Evolutionary conservation across 2,888 invertebrate genomes (phyloP), one percentile per base, ranked within the genome.

Genomic region (Baronia brevicornis): DNA sequence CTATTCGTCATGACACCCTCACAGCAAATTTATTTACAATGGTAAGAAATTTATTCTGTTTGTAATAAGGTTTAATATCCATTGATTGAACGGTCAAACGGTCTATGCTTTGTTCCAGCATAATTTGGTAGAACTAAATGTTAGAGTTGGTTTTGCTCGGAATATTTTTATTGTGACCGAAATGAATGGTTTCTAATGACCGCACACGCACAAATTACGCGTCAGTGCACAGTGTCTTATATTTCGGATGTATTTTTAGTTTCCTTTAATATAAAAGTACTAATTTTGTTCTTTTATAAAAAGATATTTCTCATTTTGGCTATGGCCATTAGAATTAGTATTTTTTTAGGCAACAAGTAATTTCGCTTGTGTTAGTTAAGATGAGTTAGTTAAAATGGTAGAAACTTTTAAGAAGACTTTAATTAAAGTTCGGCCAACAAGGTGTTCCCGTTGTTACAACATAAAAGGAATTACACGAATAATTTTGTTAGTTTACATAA

Each of bases 51-150:
- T 15, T n/a, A 18, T 36, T 31, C 14, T 36, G 3, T n/a, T 30
- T 20, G 20, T 8, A 12, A 21, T 30, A 30, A 14, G 19, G 28
- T 29, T 19, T 4, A 30, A 30, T 30, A 22, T 12, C 17, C 28
- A 8, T 3, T 13, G 9, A 23, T 5, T 4, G 6, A 2, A 5
- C 13, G 4, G 25, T 6, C 8, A 11, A n/a, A 19, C 6, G n/a
- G 9, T 28, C 7, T 28, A 27, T 32, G 19, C 25, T 24, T 19
- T 24, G 20, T 19, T 20, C 11, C 13, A n/a, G 8, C 28, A n/a
- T 36, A 32, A 36, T 32, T 28, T 32, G 13, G 28, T 12, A 19
- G 24, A 36, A 33, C 28, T 32, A 36, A 36, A 33, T 18, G 28
- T 25, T 36, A 6, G 11, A 24, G 23, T 23, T 31, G 31, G 30